Base-by-base conservation (phyloP, 2,113 vertebrate genomes). In the Glaucomys volans region DNA sequence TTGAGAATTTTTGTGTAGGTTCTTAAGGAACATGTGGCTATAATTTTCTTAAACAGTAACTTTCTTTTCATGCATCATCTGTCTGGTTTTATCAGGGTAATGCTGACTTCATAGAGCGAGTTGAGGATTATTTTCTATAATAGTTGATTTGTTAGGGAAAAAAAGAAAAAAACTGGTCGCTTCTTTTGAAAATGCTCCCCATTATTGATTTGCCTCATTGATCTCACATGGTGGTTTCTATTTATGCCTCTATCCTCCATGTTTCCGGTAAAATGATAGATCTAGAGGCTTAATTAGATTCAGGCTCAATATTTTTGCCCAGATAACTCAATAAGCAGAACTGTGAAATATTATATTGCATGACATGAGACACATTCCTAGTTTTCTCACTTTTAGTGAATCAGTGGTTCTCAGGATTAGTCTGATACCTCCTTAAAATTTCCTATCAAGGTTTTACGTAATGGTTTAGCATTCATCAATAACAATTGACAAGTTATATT, bases 191-290 rank as follows among this genome's bases (percentile, higher is more conserved):
- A 83, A 32, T 79, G 18, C 79, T 54, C 37, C 66, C 8, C 50
- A 64, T 52, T 95, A 74, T 80, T 88, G 57, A 91, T 91, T 84
- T 88, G 11, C 35, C 40, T 89, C 52, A 77, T 76, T 96, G 20
- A 82, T 90, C 10, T 57, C 47, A 82, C 66, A 88, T 64, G 32
- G 52, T 52, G 30, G 28, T 64, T 94, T 93, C 79, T 91, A 71
- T 87, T 79, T 80, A 92, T 79, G 77, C 44, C 18, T 90, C 62
- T 64, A 44, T 79, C 47, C 30, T 62, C 37, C 42, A 52, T 87
- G 26, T 69, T 95, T 89, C 67, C 50, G 71, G 3, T 85, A 94
- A 92, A 89, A 26, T 91, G 54, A 84, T 54, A 93, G 37, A 54
- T 42, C 24, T 14, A 62, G 66, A 88, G 13, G 8, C 5, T 77